Evolutionary conservation across 2,888 invertebrate species (phyloP), one percentile per base, ranked within the genome.

Genomic region (Orthosia cruda): DNA sequence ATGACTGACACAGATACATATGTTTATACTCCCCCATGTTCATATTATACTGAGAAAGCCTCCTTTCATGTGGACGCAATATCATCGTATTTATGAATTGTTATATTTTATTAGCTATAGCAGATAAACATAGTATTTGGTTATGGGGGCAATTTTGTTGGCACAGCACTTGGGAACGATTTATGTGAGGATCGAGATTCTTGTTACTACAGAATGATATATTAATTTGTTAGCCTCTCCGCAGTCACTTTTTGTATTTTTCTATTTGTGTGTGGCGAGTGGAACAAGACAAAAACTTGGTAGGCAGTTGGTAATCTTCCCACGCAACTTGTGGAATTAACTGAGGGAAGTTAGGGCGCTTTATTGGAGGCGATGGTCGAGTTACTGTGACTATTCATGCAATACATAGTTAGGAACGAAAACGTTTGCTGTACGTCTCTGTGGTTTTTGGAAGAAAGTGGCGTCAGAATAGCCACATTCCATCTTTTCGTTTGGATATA

Each of bases 1-100:
- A 77, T 68, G 65, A 79, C 47, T 82, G 71, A 61, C 74, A 75
- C 61, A 77, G 59, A 74, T 81, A 75, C 83, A 77, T 81, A 77
- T 50, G 68, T 63, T 74, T 57, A 59, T 32, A 32, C 47, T 55
- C 20, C 74, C 68, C 66, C 54, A 63, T 68, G 23, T 71, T 15
- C 20, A 52, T 57, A 70, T 64, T 47, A 64, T 52, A 18, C 70
- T 32, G 23, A 55, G 58, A 58, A 59, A 57, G 32, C 64, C 49
- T 74, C 49, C 18, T 57, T 76, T 67, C 59, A 70, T 77, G 23
- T 71, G 40, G 40, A 58, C 62, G 68, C 59, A 62, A 72, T 73
- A 62, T 67, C 40, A 57, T 68, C 47, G 26, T 66, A 73, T 74
- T 69, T 77, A 74, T 68, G 74, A 67, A 71, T 75, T 59, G 63